These are phyloP conservation scores for Poliocrania exsul DNA, from an alignment of 2,797 vertebrate species.

Conservation along the genomic window DNA sequence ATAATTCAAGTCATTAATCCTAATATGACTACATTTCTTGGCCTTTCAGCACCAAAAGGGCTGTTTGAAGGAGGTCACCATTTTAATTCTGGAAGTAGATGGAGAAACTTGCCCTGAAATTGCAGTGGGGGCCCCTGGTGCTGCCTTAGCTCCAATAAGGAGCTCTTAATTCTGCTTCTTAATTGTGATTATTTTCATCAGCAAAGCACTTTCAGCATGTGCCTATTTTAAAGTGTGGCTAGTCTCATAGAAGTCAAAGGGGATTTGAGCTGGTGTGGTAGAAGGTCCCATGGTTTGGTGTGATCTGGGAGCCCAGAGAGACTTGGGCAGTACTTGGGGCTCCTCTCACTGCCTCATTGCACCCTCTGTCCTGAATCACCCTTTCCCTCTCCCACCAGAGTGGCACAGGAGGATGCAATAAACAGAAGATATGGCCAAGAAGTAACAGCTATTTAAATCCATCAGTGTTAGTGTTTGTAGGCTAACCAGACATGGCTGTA, in stretches of 20 bases:
- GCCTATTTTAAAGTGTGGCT: background rate
- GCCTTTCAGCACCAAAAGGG: background rate
- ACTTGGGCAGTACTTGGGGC: background rate
- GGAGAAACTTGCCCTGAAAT: background rate
- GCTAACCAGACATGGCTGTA: background rate
- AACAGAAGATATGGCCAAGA: background rate
- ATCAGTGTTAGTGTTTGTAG: background rate
- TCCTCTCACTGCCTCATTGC: fast-evolving
- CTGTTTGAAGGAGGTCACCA: background rate
- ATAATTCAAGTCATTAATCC: background rate
- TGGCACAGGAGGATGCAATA: background rate
- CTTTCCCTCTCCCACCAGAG: background rate
- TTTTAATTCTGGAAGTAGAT: background rate
- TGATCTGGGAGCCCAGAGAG: fast-evolving
- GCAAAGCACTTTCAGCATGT: background rate
- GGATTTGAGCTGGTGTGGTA: background rate
- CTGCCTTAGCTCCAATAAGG: background rate
- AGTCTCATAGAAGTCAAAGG: background rate
- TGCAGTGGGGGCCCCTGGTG: background rate
- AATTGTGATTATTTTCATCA: background rate
- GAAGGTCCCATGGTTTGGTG: fast-evolving
- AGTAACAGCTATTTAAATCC: background rate
- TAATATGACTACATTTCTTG: background rate
- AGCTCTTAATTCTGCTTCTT: background rate
- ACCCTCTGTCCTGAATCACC: background rate